Conservation (phyloP, 2,888 invertebrate species). For the Eristalis pertinax region DNA sequence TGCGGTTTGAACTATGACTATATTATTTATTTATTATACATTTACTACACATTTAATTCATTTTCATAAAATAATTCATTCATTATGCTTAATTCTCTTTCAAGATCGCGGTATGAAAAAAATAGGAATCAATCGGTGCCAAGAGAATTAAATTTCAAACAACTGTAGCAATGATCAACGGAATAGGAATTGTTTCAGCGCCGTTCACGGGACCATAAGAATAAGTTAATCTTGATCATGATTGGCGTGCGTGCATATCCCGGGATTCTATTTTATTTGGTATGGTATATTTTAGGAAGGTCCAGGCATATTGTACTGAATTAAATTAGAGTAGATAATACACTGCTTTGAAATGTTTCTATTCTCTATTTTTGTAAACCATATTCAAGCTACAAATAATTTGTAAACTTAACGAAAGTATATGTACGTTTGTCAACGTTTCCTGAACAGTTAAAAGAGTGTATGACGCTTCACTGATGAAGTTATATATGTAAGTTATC, state of each 20-base stretch:
- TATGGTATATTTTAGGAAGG: background rate
- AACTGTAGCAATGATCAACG: slow-evolving; percentile 15
- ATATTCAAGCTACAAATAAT: background rate
- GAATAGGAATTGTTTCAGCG: slow-evolving; percentile 28
- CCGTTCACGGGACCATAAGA: background rate
- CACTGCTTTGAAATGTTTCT: background rate
- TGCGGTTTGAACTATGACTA: background rate
- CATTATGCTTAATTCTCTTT: background rate
- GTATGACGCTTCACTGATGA: no score
- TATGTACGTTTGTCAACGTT: no score
- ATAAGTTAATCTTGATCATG: slow-evolving; percentile 25
- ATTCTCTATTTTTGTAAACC: background rate
- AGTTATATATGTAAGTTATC: no score
- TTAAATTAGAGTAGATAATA: background rate
- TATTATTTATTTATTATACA: no score
- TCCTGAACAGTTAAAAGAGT: no score
- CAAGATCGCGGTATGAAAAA: slow-evolving; percentile 22
- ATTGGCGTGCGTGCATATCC: slow-evolving; percentile 28
- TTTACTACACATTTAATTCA: no score
- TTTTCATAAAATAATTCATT: background rate
- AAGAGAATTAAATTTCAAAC: slow-evolving; percentile 37
- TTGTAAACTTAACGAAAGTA: no score
- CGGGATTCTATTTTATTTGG: slow-evolving; percentile 29
- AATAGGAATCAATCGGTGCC: slow-evolving; percentile 36
- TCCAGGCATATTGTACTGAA: background rate